Evolutionary conservation across 1,140 invertebrate genomes (phyloP).

Genomic region (Ephestia elutella): DNA sequence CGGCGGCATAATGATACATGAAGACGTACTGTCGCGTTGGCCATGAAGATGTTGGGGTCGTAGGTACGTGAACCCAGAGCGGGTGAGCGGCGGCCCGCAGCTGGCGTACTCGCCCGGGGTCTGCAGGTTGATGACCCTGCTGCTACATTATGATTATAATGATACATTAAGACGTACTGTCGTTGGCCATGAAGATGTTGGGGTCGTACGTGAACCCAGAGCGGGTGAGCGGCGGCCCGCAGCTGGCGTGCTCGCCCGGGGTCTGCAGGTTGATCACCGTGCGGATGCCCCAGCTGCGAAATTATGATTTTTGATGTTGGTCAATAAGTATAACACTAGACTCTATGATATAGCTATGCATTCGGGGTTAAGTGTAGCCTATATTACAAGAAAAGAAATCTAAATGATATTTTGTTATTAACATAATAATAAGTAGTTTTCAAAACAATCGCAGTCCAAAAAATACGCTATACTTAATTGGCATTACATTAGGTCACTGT

Average conservation of each 20-base stretch:
- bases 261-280: slow-evolving; percentile 90
- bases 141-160: slow-evolving; percentile 47
- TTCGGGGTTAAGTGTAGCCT: too few species aligned
- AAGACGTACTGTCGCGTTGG: slow-evolving; percentile 82
- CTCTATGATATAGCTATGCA: background rate
- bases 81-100: slow-evolving; percentile 81
- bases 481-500: too few species aligned
- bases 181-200: slow-evolving; percentile 86
- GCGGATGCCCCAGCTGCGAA: slow-evolving; percentile 82
- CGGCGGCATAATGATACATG: too few species aligned
- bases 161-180: slow-evolving; percentile 77
- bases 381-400: too few species aligned
- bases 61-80: slow-evolving; percentile 52
- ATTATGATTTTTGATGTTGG: slow-evolving; percentile 18
- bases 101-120: slow-evolving; percentile 87
- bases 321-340: background rate
- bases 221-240: slow-evolving; percentile 79
- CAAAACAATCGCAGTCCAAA: too few species aligned
- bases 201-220: slow-evolving; percentile 75
- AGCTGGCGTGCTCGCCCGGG: slow-evolving; percentile 88
- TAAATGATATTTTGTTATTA: too few species aligned
- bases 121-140: slow-evolving; percentile 89
- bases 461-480: too few species aligned
- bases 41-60: slow-evolving; percentile 86
- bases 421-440: too few species aligned